Conservation (phyloP, 2,113 vertebrate species). For the Shinisaurus crocodilurus region DNA sequence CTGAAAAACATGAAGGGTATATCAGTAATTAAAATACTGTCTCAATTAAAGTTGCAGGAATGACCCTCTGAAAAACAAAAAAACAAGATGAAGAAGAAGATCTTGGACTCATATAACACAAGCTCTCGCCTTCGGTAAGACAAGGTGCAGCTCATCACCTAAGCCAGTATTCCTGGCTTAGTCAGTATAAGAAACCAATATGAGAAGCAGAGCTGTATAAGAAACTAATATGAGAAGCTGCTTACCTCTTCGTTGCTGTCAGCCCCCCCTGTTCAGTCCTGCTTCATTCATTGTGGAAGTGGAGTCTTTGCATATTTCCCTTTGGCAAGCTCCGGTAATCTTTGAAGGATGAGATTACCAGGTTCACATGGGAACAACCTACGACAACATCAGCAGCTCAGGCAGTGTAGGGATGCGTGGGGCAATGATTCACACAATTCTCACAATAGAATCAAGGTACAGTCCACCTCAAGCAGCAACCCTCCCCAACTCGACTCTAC, state of each 20-base stretch:
- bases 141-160: background rate
- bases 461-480: background rate
- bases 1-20: conserved; percentile 1
- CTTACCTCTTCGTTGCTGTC: background rate
- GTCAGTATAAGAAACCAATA: too few species aligned
- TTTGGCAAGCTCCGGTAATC: background rate
- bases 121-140: background rate
- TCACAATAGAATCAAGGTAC: too few species aligned
- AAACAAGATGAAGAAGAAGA: background rate
- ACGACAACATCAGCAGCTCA: background rate
- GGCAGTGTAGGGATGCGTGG: background rate
- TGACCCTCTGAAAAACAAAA: conserved; percentile 1
- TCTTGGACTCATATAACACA: background rate
- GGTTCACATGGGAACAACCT: background rate
- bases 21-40: conserved; percentile 31
- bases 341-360: background rate
- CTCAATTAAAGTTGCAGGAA: conserved; percentile 6
- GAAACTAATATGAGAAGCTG: background rate
- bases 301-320: background rate
- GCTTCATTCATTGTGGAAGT: background rate
- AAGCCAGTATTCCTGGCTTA: too few species aligned
- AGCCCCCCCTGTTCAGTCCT: background rate
- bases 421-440: too few species aligned
- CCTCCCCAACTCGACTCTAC: background rate
- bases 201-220: too few species aligned